phyloP scores from a whole-genome alignment of 2,888 invertebrate species.

The Mesochorus sp. region DNA sequence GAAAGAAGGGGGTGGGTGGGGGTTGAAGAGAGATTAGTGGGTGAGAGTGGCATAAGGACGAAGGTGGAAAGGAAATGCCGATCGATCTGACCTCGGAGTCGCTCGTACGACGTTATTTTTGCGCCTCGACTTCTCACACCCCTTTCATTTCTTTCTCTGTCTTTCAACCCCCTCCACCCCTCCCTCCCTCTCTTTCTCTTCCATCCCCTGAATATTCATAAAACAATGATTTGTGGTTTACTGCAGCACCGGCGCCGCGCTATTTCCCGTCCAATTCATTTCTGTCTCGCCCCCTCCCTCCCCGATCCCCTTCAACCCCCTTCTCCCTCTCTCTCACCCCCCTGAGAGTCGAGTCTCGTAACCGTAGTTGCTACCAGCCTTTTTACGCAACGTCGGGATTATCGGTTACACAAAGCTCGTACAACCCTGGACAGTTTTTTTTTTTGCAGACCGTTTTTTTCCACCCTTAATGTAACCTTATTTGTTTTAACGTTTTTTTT shows the following conservation, averaged over 20 bases:
- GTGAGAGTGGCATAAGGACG: conserved; percentile 66
- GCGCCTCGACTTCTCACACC: background rate
- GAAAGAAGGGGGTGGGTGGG: conserved; percentile 25
- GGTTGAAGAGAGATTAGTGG: conserved; percentile 66
- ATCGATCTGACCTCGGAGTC: conserved; percentile 68
- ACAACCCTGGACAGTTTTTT: background rate
- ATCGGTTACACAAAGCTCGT: conserved; percentile 48
- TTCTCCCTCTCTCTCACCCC: background rate
- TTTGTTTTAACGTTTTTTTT: conserved; percentile 1
- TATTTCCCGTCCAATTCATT: conserved; percentile 69
- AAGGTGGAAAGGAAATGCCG: conserved; percentile 70
- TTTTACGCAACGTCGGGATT: conserved; percentile 50
- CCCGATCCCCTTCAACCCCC: background rate
- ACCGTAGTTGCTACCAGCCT: conserved; percentile 15
- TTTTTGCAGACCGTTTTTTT: conserved; percentile 5
- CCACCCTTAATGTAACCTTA: background rate
- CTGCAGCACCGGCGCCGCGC: conserved; percentile 66
- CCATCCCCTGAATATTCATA: conserved; percentile 73
- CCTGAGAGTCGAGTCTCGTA: background rate
- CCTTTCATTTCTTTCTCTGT: background rate
- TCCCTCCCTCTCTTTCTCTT: conserved; percentile 30
- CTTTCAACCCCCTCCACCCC: too few species aligned
- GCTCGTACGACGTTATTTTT: conserved; percentile 24
- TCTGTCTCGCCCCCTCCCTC: conserved; percentile 49
- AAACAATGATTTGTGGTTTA: conserved; percentile 75